Evolutionary conservation across 37 sponge, comb jelly and placozoan species (phyloP).

Genomic region (Ianthella basta): DNA sequence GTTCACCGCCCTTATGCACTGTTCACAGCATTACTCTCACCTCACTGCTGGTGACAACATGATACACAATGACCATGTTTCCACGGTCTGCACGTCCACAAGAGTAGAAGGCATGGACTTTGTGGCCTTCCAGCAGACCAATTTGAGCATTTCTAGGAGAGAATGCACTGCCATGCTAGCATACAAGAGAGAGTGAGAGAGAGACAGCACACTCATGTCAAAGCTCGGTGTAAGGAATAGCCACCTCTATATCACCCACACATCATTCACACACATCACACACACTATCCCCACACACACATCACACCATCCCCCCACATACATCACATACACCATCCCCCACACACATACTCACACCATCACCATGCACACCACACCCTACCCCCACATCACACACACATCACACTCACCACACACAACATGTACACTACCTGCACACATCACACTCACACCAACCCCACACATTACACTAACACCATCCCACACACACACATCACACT

Average conservation of each 20-base stretch:
- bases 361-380: no score
- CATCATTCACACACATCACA: no score
- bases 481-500: neutral
- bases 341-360: no score
- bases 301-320: no score
- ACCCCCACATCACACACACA: neutral
- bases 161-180: slow-evolving; percentile 13
- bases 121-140: neutral
- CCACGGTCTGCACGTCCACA: neutral
- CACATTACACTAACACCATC: neutral
- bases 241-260: no score
- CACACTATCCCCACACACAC: no score
- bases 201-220: no score
- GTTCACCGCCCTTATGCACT: no score
- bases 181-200: no score
- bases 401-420: neutral
- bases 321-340: no score
- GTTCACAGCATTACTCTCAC: no score
- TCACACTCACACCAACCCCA: neutral
- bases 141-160: slow-evolving; percentile 10
- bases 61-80: neutral
- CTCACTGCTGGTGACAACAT: slow-evolving; percentile 15
- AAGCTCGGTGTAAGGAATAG: no score
- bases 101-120: slow-evolving; percentile 14
- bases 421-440: neutral